Evolutionary conservation across 2,113 vertebrate species (phyloP), one percentile per base, ranked within the genome.

Genomic region (Solenodon paradoxus): DNA sequence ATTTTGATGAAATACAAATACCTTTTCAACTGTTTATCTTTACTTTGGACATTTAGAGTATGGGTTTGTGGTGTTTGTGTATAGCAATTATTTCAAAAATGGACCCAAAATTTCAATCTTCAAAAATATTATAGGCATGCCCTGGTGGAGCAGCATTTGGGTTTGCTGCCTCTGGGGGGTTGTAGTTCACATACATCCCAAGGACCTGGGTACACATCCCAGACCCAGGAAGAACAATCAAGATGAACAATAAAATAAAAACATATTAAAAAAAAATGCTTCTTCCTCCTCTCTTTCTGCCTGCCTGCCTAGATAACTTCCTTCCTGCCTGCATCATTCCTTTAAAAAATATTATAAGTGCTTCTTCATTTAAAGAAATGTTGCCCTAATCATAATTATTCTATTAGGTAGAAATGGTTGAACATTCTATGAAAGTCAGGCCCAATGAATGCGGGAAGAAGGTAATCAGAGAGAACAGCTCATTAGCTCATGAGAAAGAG

Each of bases 401-500:
- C 59, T 49, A 66, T 59, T n/a, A 75, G 22, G 59, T n/a, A 47
- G 24, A 82, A 49, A 80, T 81, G 93, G 16, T 88, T 95, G 75
- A 81, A 89, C 94, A 95, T 74, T 12, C 80, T 90, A 77, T 92
- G 80, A 83, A 95, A 93, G 71, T 94, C 55, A 88, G 20, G 66
- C 35, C 53, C 92, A 93, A 93, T 95, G 84, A 96, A 57, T 92
- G 10, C 1, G n/a, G 74, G 94, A 86, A 96, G 88, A 94, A 97
- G 80, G 47, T 64, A 93, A 96, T 90, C 75, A 95, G 88, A 90
- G 53, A 95, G 59, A 86, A 19, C 77, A 93, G 75, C n/a, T 96
- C 90, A 84, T 96, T 96, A 95, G 71, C 80, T 89, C 75, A 94
- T 87, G 92, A 96, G 90, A 96, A 95, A 93, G 61, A 86, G 38